Conservation (phyloP, 2,888 invertebrate species). For the Bellardia pandia region DNA sequence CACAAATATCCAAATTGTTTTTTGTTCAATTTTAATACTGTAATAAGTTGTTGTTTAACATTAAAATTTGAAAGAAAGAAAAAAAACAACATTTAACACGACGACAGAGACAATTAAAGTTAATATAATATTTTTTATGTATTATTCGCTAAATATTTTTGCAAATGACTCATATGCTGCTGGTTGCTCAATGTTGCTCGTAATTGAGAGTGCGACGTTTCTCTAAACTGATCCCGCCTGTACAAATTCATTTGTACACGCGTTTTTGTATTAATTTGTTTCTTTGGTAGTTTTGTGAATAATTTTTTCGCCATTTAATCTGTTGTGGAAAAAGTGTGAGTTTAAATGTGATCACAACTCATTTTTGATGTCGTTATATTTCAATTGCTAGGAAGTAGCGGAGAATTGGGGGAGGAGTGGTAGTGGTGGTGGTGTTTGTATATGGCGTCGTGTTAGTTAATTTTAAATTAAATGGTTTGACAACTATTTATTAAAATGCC, state of each 20-base stretch:
- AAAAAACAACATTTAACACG: constrained; percentile 38
- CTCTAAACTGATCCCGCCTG: constrained; percentile 39
- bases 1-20: constrained; percentile 44
- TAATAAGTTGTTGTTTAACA: constrained; percentile 23
- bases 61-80: constrained; percentile 37
- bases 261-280: constrained; percentile 17
- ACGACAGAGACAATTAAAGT: constrained; percentile 67
- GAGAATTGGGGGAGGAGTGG: neutral
- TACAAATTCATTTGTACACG: constrained; percentile 1
- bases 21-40: constrained; percentile 46
- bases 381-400: constrained; percentile 9
- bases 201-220: constrained; percentile 53
- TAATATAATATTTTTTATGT: constrained; percentile 66
- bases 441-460: constrained; percentile 65
- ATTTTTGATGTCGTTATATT: constrained; percentile 43
- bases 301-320: constrained; percentile 53
- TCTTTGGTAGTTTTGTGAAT: constrained; percentile 45
- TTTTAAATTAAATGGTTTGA: constrained; percentile 77
- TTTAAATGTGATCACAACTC: constrained; percentile 52
- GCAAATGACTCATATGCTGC: constrained; percentile 70
- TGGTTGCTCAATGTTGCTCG: constrained; percentile 36
- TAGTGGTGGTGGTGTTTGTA: constrained; percentile 11
- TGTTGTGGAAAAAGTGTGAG: constrained; percentile 53
- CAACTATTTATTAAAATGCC: constrained; percentile 78
- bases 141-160: constrained; percentile 64